Base-by-base conservation (phyloP, 2,888 invertebrate genomes). In the Cerceris rybyensis region DNA sequence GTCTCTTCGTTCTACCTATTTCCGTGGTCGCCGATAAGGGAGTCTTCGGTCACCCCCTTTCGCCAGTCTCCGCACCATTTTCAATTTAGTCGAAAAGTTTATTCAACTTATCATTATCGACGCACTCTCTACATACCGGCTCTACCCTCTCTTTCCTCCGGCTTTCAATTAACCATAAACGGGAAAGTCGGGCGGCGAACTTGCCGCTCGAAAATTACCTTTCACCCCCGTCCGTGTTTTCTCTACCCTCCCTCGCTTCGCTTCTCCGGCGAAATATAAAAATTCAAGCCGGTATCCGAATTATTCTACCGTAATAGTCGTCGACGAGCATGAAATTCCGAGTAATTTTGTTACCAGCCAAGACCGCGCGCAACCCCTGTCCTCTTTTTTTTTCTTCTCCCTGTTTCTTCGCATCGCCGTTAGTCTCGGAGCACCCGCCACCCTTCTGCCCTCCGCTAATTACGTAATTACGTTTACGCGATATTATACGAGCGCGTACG, bases 11-110 rank as follows among this genome's bases (percentile, higher is more conserved):
- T 4, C 61, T 42, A 46, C n/a, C n/a, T 11, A 57, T 69, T 69
- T 43, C 42, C 69, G 46, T 11, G 9, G 46, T 7, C 16, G 2
- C 39, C 16, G 69, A 69, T 63, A 74, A 74, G 63, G 7, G 42
- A 69, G 63, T 70, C 73, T 69, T 58, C 55, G n/a, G 70, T 69
- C 17, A 64, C 60, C 55, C 7, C 60, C 41, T 7, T 16, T 50
- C 9, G 8, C 41, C 9, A 7, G 17, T 4, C n/a, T n/a, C 11
- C 60, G 5, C 11, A 46, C 9, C 2, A 41, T 55, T 73, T 73
- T 73, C 69, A 63, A 73, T 73, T 61, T 69, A 57, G 8, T 49
- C 42, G 16, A 14, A 17, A 28, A 68, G 50, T 58, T 63, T 50
- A 39, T 57, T 52, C 16, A 14, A 41, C 14, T 46, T 39, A 39